Evolutionary conservation across 2,113 vertebrate species (phyloP).

Genomic region (Leptobrachium ailaonicum): DNA sequence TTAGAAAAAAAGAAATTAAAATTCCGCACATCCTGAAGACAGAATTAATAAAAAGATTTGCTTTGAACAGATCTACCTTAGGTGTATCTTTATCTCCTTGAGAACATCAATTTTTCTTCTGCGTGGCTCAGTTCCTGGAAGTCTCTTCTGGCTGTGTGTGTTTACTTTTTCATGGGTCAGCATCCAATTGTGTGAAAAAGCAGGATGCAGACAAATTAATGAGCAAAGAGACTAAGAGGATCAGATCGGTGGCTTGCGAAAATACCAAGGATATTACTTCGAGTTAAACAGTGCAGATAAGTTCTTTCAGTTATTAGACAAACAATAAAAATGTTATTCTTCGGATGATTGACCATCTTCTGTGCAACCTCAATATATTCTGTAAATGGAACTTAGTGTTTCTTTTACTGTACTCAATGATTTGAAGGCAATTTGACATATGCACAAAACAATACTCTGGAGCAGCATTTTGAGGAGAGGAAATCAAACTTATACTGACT

Average conservation of each 20-base stretch:
- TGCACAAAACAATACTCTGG: conserved; percentile 19
- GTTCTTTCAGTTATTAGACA: conserved; percentile 16
- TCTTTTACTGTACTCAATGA: conserved; percentile 18
- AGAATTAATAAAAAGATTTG: too few relatives aligned
- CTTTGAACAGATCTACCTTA: too few relatives aligned
- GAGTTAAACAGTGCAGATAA: conserved; percentile 26
- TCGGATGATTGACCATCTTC: conserved; percentile 24
- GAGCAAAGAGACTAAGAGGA: not conserved
- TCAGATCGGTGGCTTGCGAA: not conserved
- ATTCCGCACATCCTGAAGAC: too few relatives aligned
- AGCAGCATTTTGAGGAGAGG: conserved; percentile 5
- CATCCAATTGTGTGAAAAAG: not conserved
- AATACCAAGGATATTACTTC: not conserved
- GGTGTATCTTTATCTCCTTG: too few relatives aligned
- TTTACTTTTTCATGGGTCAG: not conserved
- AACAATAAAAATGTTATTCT: conserved; percentile 31
- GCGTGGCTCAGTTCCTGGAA: too few relatives aligned
- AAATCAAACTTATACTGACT: conserved; percentile 37
- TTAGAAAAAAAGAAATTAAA: too few relatives aligned
- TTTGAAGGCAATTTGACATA: conserved; percentile 15
- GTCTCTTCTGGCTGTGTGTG: not conserved
- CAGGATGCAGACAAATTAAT: not conserved
- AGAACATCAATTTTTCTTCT: too few relatives aligned
- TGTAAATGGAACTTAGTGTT: conserved; percentile 32
- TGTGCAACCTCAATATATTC: conserved; percentile 22